Evolutionary conservation across 2,797 vertebrate genomes (phyloP).

Genomic region (Anguilla megastoma): DNA sequence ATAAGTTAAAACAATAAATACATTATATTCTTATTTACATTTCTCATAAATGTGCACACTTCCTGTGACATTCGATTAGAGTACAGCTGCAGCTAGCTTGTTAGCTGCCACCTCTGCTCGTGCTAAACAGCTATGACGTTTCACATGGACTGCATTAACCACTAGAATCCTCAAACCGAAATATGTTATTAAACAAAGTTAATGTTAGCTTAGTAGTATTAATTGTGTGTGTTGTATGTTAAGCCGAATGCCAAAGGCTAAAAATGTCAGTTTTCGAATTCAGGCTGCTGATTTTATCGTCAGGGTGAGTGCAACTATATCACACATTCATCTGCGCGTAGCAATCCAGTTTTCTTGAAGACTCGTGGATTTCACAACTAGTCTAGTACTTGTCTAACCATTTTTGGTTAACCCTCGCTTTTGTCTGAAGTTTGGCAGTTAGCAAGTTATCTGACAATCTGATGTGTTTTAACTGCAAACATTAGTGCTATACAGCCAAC

Average conservation of each 20-base stretch:
- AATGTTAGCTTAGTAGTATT: background rate
- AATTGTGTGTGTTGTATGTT: background rate
- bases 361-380: background rate
- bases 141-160: background rate
- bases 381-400: background rate
- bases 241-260: background rate
- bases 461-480: background rate
- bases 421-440: background rate
- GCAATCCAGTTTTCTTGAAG: background rate
- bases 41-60: too few species aligned
- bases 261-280: background rate
- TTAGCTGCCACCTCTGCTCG: too few species aligned
- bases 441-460: background rate
- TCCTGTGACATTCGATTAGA: too few species aligned
- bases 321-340: background rate
- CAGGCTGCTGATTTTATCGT: background rate
- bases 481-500: background rate
- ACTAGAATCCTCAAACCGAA: background rate
- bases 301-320: background rate
- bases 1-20: too few species aligned
- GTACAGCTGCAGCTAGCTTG: too few species aligned
- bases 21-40: too few species aligned
- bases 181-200: background rate
- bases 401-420: background rate
- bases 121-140: too few species aligned